Evolutionary conservation across 2,888 invertebrate genomes (phyloP), one percentile per base, ranked within the genome.

Genomic region (Therioaphis trifolii): DNA sequence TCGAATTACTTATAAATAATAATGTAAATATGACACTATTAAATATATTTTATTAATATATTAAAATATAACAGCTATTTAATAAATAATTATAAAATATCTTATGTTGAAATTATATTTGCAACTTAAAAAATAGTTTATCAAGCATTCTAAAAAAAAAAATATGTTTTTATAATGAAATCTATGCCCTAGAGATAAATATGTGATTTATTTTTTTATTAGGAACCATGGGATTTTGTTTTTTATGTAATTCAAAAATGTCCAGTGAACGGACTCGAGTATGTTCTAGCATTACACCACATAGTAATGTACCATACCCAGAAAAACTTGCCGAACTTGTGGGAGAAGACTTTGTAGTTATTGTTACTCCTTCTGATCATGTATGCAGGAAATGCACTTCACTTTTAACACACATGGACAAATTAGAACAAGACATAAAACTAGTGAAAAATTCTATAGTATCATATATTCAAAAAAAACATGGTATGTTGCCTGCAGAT

Each of bases 321-420:
- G 90, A 90, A 85, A 90, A 90, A 88, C 88, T 90, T 86, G 87
- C 89, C 89, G 87, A 90, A 90, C 2, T 89, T 90, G 75, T 89
- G 89, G 9, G 89, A 43, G 89, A 90, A 87, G 89, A 89, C 12
- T 90, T 89, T 86, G 87, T 90, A 87, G 90, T 90, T 4, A 89
- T 90, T 84, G 89, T 90, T 2, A 89, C 89, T 82, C 88, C 88
- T 5, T 89, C 89, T 74, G 90, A 90, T 87, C 88, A 88, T 29
- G 88, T 90, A 4, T 90, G 90, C 85, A 88, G 89, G 84, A 88
- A 89, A 49, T 90, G 90, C 86, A 88, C 89, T 66, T 89, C 89
- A 84, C 87, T 90, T 84, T 88, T 90, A 18, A 90, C 89, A 86
- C 89, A 89, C 85, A 88, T 89, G 85, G 90, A 90, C 87, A 89